Evolutionary conservation across 2,888 invertebrate species (phyloP).

Genomic region (Protonemura montana): DNA sequence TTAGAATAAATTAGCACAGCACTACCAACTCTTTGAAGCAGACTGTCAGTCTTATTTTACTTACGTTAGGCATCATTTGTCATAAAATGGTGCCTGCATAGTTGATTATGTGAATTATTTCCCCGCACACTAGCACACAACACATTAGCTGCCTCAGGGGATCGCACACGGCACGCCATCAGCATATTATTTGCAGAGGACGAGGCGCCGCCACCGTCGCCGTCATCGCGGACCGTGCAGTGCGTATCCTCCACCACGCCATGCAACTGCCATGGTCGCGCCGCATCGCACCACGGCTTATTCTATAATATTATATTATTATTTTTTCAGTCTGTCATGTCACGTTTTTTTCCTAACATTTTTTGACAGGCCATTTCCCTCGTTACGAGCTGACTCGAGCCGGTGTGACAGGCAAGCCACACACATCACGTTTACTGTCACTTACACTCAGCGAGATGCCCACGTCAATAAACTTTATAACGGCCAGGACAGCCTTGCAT

Average conservation of each 20-base stretch:
- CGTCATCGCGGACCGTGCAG: too few relatives aligned
- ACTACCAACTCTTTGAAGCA: background rate
- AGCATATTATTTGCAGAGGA: conserved; percentile 13
- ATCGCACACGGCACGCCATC: conserved; percentile 34
- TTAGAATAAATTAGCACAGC: conserved; percentile 13
- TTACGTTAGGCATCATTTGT: conserved; percentile 30
- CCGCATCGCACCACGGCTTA: background rate
- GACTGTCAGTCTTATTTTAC: background rate
- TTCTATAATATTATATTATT: conserved; percentile 35
- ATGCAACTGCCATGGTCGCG: too few relatives aligned
- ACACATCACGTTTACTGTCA: conserved; percentile 46
- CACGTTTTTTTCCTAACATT: conserved; percentile 46
- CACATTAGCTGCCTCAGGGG: conserved; percentile 12
- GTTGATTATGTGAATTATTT: conserved; percentile 28
- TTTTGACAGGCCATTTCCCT: conserved; percentile 49
- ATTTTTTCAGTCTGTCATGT: conserved; percentile 47
- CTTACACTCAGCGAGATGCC: conserved; percentile 40
- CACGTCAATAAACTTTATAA: conserved; percentile 33
- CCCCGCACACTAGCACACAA: background rate
- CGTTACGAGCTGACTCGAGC: conserved; percentile 44
- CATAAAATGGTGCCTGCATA: conserved; percentile 22
- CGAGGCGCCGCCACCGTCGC: background rate
- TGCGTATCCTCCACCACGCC: too few relatives aligned
- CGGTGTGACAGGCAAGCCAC: conserved; percentile 47
- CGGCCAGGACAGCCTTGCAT: conserved; percentile 27